phyloP scores from a whole-genome alignment of 2,113 vertebrate genomes.

The Stegastes partitus region DNA sequence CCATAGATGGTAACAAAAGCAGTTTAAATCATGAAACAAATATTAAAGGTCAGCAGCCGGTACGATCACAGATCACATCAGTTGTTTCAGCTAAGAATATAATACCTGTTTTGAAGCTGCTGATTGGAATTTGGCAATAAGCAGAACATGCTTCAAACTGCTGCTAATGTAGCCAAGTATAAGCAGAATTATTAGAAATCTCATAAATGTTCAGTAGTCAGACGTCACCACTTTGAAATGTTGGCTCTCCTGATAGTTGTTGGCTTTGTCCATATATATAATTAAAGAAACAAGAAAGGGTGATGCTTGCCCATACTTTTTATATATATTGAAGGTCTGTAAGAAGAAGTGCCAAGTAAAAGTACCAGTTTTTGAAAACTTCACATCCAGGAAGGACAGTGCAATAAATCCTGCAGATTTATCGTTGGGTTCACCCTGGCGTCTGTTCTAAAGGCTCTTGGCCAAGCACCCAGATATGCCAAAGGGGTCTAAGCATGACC shows the following conservation, averaged over 20 bases:
- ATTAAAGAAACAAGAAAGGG: not conserved
- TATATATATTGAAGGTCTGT: too few species aligned
- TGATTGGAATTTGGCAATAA: conserved; percentile 13
- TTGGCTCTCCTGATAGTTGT: not conserved
- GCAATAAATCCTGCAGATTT: conserved; percentile 30
- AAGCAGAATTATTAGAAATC: not conserved
- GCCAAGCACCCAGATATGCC: conserved; percentile 28
- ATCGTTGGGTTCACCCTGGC: conserved; percentile 4
- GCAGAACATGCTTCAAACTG: not conserved
- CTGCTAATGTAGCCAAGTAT: not conserved
- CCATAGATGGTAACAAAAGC: conserved; percentile 1
- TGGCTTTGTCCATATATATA: not conserved
- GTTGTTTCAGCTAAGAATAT: conserved; percentile 20
- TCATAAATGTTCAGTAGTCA: not conserved
- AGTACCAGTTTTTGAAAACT: not conserved
- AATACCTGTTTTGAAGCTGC: not conserved
- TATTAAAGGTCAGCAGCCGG: too few species aligned
- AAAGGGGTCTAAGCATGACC: conserved; percentile 45
- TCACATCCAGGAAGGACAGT: conserved; percentile 11
- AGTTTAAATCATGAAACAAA: too few species aligned
- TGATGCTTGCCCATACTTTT: not conserved
- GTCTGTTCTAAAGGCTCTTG: conserved; percentile 46
- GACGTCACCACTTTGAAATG: not conserved
- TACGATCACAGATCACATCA: not conserved
- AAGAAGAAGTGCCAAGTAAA: not conserved